phyloP scores from a whole-genome alignment of 2,888 invertebrate genomes.

The Eubasilissa splendida region DNA sequence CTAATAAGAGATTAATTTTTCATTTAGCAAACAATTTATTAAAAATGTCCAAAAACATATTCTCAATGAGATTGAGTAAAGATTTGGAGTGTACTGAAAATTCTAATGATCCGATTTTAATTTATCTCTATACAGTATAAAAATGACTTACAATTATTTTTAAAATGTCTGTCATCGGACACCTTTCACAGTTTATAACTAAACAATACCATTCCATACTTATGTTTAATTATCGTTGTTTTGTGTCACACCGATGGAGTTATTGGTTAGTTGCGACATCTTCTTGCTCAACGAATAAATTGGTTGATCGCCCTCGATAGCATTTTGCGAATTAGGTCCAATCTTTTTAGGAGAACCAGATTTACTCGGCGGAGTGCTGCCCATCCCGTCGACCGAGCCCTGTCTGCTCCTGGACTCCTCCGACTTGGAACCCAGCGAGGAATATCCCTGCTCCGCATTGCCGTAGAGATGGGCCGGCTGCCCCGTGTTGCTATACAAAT shows the following conservation, averaged over 20 bases:
- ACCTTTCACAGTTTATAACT: too few relatives aligned
- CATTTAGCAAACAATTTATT: too few relatives aligned
- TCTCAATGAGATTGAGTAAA: too few relatives aligned
- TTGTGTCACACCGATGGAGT: slow-evolving; percentile 59
- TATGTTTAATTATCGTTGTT: slow-evolving; percentile 48
- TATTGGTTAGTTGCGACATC: slow-evolving; percentile 65
- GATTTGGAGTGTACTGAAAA: too few relatives aligned
- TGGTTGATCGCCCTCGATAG: slow-evolving; percentile 66
- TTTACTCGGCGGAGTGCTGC: slow-evolving; percentile 51
- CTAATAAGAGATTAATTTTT: too few relatives aligned
- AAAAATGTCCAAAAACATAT: too few relatives aligned
- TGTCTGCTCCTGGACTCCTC: slow-evolving; percentile 66
- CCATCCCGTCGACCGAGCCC: slow-evolving; percentile 63
- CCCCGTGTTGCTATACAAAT: slow-evolving; percentile 67
- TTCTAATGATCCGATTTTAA: too few relatives aligned
- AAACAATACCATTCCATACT: too few relatives aligned
- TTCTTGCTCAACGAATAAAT: slow-evolving; percentile 71
- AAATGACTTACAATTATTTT: background rate
- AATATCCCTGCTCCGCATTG: slow-evolving; percentile 64
- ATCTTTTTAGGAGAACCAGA: slow-evolving; percentile 56
- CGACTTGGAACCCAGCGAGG: slow-evolving; percentile 62
- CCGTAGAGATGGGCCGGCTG: slow-evolving; percentile 70
- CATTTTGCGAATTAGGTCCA: background rate
- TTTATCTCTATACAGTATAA: too few relatives aligned
- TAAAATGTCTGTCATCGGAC: background rate